Percentiles rank a stretch among this genome's conserved stretches.
These are phyloP conservation scores for Coptodon rendalli DNA, from an alignment of 2,113 vertebrate species.

Conservation along the genomic window DNA sequence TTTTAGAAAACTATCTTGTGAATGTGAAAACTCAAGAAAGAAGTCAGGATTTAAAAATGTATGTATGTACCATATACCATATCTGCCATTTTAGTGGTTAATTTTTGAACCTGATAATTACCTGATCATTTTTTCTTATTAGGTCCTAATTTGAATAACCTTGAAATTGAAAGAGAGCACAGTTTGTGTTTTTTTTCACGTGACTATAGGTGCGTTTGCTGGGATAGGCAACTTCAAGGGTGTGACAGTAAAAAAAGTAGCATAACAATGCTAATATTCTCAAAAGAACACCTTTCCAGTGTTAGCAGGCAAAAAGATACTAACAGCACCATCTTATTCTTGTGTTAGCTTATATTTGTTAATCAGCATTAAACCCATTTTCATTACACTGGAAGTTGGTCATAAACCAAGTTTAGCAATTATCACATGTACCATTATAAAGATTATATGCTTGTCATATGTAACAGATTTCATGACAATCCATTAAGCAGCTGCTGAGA, in stretches of 20 bases:
- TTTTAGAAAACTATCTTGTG: too few relatives aligned
- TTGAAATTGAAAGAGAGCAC: neutral
- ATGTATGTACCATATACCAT: neutral
- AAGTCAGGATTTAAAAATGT: neutral
- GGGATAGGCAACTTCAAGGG: rapidly evolving
- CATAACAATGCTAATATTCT: neutral
- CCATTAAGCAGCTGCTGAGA: neutral
- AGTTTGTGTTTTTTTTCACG: neutral
- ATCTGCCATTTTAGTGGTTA: rapidly evolving
- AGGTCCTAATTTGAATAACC: neutral
- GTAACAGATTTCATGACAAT: neutral
- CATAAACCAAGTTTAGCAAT: neutral
- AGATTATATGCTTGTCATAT: neutral
- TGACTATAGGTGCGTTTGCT: neutral
- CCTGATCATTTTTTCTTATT: neutral
- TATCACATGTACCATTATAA: neutral
- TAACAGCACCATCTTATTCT: too few relatives aligned
- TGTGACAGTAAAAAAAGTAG: neutral
- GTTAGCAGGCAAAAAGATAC: neutral
- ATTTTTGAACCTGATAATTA: neutral
- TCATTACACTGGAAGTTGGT: neutral
- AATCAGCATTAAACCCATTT: neutral
- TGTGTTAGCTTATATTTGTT: neutral
- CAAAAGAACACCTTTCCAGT: neutral
- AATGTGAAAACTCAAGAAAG: too few relatives aligned